Percentiles rank a stretch among this genome's conserved stretches.
Evolutionary conservation across 2,113 vertebrate species (phyloP).

Genomic region (Morphnarchus princeps): DNA sequence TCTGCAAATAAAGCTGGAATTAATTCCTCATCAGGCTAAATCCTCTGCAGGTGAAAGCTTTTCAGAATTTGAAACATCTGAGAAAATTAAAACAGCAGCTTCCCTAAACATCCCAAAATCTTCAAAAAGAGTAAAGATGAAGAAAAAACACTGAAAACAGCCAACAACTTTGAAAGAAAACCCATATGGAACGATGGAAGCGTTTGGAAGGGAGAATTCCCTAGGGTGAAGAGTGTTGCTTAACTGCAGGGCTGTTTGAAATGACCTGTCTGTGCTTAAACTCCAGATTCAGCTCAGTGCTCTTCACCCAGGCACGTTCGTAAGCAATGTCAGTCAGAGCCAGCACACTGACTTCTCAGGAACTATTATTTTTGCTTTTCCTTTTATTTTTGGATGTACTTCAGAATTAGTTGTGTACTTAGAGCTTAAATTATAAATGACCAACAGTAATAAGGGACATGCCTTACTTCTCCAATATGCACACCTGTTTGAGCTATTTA

Average conservation of each 20-base stretch:
- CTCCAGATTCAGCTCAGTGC: neutral
- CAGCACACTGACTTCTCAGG: neutral
- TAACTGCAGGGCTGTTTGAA: neutral
- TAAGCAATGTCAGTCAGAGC: neutral
- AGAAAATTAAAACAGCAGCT: neutral
- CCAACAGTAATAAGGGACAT: neutral
- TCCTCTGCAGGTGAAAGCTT: neutral
- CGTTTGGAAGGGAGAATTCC: constrained; percentile 1
- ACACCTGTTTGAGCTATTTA: neutral
- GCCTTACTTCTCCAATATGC: neutral
- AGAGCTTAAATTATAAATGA: neutral
- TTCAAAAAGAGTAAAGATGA: neutral
- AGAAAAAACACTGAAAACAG: neutral
- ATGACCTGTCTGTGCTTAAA: neutral
- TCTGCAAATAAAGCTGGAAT: neutral
- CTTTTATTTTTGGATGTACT: neutral
- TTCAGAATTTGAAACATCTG: neutral
- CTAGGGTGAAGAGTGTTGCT: neutral
- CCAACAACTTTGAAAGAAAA: neutral
- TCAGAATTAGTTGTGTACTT: neutral
- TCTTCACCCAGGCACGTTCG: neutral
- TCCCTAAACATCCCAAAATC: neutral
- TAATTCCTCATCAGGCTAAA: neutral
- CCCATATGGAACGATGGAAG: neutral
- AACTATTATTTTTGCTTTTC: neutral